A percentile compares a stretch with the other conserved stretches of the same genome.
phyloP scores from a whole-genome alignment of 2,113 vertebrate species.

The Aleadryas rufinucha region DNA sequence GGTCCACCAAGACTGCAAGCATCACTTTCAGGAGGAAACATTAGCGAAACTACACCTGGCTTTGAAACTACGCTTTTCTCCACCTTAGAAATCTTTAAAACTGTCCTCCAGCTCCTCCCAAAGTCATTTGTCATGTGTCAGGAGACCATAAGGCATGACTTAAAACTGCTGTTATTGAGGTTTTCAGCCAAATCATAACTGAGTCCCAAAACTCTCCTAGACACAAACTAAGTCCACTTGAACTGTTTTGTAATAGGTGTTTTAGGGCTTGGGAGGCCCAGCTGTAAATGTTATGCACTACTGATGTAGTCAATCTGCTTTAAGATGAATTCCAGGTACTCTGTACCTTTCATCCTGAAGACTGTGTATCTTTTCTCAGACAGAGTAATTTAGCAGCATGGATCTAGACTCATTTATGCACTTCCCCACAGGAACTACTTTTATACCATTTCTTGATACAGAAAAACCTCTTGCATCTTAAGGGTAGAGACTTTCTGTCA shows the following conservation, averaged over 20 bases:
- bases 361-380: neutral
- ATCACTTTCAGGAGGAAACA: neutral
- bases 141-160: neutral
- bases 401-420: neutral
- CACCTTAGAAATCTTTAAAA: neutral
- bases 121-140: fast-evolving
- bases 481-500: neutral
- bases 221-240: neutral
- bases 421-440: neutral
- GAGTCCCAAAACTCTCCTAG: neutral
- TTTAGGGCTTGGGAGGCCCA: neutral
- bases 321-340: neutral
- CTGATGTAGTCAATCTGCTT: neutral
- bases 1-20: neutral
- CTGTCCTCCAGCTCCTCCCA: neutral
- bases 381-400: neutral
- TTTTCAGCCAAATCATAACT: neutral
- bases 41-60: neutral
- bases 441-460: neutral
- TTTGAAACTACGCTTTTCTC: neutral
- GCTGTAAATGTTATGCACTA: neutral
- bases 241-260: neutral
- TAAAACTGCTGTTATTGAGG: neutral
- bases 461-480: neutral
- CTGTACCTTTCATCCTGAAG: neutral